A percentile compares a stretch with the other conserved stretches of the same genome.
Conservation (phyloP, 2,888 invertebrate genomes). For the Rosalia funebris region DNA sequence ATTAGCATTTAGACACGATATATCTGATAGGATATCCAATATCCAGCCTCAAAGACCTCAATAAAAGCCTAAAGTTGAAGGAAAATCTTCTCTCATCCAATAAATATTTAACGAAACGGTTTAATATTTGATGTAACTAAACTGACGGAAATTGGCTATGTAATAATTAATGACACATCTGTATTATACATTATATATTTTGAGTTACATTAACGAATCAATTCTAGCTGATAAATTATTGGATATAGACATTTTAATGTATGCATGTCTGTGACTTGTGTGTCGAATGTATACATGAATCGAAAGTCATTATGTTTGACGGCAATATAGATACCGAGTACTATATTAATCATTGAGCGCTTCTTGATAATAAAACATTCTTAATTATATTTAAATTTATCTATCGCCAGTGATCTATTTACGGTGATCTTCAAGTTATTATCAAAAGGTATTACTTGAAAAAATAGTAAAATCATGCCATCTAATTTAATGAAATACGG, state of each 20-base stretch:
- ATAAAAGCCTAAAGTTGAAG: conserved; percentile 9
- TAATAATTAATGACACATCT: not conserved
- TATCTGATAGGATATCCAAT: conserved; percentile 15
- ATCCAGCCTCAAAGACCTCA: not conserved
- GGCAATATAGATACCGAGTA: too few species aligned
- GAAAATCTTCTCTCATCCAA: conserved; percentile 1
- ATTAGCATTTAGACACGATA: conserved; percentile 23
- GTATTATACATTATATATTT: not conserved
- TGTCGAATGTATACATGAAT: too few species aligned
- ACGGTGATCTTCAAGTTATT: too few species aligned
- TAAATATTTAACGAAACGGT: conserved; percentile 10
- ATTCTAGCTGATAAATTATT: not conserved
- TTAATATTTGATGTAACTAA: not conserved
- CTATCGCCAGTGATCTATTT: too few species aligned
- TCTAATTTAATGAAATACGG: too few species aligned
- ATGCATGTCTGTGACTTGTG: too few species aligned
- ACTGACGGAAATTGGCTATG: not conserved
- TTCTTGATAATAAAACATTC: too few species aligned
- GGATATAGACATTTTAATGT: not conserved
- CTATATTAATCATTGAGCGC: too few species aligned
- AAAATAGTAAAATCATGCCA: too few species aligned
- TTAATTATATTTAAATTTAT: too few species aligned
- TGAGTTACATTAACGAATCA: not conserved
- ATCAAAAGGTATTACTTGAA: too few species aligned
- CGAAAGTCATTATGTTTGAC: too few species aligned